Evolutionary conservation across 1,140 invertebrate species (phyloP).

Genomic region (Cyphomyrmex costatus): DNA sequence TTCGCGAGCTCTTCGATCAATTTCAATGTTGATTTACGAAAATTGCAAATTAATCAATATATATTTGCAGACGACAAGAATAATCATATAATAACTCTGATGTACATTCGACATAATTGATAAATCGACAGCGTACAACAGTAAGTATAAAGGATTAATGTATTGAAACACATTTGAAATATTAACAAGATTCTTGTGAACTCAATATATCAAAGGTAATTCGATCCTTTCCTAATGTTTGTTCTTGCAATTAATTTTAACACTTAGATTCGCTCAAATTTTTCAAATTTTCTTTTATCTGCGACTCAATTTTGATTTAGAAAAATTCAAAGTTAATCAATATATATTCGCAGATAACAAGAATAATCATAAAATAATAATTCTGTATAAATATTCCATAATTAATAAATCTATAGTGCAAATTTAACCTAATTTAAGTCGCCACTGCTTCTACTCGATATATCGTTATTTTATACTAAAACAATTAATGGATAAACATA

Average conservation of each 20-base stretch:
- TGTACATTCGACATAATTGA: background rate
- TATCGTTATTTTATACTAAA: too few relatives aligned
- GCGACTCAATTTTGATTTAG: background rate
- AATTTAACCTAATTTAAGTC: too few relatives aligned
- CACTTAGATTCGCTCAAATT: background rate
- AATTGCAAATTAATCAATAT: constrained; percentile 20
- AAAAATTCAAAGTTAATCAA: constrained; percentile 18
- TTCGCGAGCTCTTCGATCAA: constrained; percentile 8
- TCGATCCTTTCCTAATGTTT: background rate
- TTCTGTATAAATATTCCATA: background rate
- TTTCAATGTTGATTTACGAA: background rate
- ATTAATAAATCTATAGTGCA: background rate
- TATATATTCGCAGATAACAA: background rate
- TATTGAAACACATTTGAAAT: background rate
- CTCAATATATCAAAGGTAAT: background rate
- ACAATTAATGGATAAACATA: too few relatives aligned
- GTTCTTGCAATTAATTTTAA: background rate
- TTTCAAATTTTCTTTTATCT: background rate
- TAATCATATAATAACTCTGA: background rate
- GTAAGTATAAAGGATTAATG: too few relatives aligned
- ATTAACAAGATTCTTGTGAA: background rate
- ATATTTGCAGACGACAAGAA: background rate
- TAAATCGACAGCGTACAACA: background rate
- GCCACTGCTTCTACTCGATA: too few relatives aligned
- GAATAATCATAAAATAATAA: background rate